These are phyloP conservation scores for Nemopilema nomurai DNA, from an alignment of 30 jellyfish, hydroid and myxozoan genomes.

Conservation along the genomic window DNA sequence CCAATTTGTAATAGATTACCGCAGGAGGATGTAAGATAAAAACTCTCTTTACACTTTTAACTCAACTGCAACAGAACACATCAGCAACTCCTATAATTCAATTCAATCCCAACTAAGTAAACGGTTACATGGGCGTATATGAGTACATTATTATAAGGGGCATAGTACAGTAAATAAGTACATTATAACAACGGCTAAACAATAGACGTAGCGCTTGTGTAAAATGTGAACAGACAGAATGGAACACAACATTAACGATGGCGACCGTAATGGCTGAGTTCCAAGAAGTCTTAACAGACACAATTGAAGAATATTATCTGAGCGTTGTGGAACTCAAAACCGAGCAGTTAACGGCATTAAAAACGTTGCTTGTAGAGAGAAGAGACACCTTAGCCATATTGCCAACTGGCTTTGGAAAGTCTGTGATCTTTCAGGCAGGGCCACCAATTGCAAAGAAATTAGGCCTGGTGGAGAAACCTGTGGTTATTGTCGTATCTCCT, in stretches of 20 bases:
- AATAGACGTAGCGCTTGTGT: too few relatives aligned
- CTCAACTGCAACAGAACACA: background rate
- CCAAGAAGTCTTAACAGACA: too few relatives aligned
- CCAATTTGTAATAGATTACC: background rate
- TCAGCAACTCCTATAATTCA: background rate
- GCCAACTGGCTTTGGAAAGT: too few relatives aligned
- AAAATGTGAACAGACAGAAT: too few relatives aligned
- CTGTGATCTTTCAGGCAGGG: background rate
- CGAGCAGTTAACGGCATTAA: too few relatives aligned
- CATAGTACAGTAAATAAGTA: background rate
- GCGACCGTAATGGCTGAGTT: too few relatives aligned
- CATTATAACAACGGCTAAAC: background rate
- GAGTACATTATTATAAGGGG: background rate
- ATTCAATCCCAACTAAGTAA: background rate
- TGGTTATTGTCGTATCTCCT: conserved; percentile 4
- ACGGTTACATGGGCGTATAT: background rate
- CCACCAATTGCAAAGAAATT: background rate
- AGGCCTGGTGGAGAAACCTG: background rate
- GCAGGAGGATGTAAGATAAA: background rate
- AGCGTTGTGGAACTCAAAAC: too few relatives aligned
- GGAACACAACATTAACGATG: too few relatives aligned
- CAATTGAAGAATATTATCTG: too few relatives aligned
- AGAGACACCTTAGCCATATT: too few relatives aligned
- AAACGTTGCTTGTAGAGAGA: too few relatives aligned
- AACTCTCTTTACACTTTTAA: background rate